These are phyloP conservation scores for Brachionus manjavacas DNA, from an alignment of 1,140 invertebrate genomes.

Conservation along the genomic window DNA sequence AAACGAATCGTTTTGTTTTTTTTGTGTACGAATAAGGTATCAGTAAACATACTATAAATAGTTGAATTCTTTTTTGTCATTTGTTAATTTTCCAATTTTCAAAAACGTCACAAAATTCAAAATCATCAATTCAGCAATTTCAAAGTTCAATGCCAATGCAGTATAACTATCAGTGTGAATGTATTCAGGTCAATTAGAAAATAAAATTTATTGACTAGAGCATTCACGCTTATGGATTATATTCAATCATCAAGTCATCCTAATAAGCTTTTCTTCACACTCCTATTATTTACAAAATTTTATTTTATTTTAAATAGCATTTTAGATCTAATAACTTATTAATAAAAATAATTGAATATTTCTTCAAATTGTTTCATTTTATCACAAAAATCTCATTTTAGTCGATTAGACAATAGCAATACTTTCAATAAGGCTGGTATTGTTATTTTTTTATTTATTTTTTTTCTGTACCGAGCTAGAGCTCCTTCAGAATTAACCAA, in stretches of 20 bases:
- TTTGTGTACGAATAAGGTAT: neutral
- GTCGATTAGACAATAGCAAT: no score
- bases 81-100: slow-evolving; percentile 12
- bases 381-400: no score
- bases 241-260: neutral
- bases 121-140: neutral
- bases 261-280: no score
- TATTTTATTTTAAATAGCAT: no score
- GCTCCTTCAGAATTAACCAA: no score
- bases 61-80: neutral
- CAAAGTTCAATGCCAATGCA: neutral
- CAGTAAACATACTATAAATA: slow-evolving; percentile 10
- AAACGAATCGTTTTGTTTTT: neutral
- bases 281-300: no score
- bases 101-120: neutral
- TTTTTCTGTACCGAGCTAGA: no score
- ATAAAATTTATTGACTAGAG: slow-evolving; percentile 38
- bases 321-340: no score
- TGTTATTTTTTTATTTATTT: no score
- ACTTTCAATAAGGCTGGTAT: no score
- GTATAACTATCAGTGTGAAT: slow-evolving; percentile 37
- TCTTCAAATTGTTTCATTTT: no score
- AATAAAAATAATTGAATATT: no score
- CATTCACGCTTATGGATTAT: slow-evolving; percentile 42
- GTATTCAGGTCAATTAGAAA: slow-evolving; percentile 40